These are phyloP conservation scores for Torymus auratus DNA, from an alignment of 2,888 invertebrate genomes.

Conservation along the genomic window DNA sequence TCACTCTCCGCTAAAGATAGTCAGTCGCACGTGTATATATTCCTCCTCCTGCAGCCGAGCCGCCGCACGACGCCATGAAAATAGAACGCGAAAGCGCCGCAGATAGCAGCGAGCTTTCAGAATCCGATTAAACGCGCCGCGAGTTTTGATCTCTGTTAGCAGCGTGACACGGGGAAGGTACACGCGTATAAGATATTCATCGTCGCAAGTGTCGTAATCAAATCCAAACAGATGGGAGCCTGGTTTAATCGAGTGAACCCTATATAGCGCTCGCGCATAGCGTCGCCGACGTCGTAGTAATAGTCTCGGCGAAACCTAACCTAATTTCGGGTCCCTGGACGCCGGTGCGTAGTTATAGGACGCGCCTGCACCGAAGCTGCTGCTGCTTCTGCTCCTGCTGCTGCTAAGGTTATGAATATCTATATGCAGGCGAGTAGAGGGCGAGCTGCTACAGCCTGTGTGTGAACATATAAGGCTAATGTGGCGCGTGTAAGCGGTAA, in stretches of 20 bases:
- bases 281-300: conserved; percentile 12
- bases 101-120: background rate
- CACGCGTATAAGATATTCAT: conserved; percentile 57
- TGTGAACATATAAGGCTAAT: too few relatives aligned
- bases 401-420: too few relatives aligned
- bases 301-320: conserved; percentile 64
- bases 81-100: background rate
- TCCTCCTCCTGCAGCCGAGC: too few relatives aligned
- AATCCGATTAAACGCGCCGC: background rate
- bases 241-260: conserved; percentile 68
- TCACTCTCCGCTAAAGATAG: too few relatives aligned
- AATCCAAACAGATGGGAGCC: conserved; percentile 72
- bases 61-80: background rate
- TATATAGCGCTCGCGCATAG: background rate
- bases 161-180: conserved; percentile 30
- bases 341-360: conserved; percentile 5
- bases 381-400: too few relatives aligned
- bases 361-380: too few relatives aligned
- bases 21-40: too few relatives aligned
- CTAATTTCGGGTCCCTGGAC: conserved; percentile 66
- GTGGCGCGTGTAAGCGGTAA: background rate
- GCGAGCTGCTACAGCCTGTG: too few relatives aligned
- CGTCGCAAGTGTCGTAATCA: conserved; percentile 65
- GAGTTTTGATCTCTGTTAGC: conserved; percentile 24
- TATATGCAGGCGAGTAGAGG: too few relatives aligned